Evolutionary conservation across 2,888 invertebrate species (phyloP).

Genomic region (Pantelozetes paolii): DNA sequence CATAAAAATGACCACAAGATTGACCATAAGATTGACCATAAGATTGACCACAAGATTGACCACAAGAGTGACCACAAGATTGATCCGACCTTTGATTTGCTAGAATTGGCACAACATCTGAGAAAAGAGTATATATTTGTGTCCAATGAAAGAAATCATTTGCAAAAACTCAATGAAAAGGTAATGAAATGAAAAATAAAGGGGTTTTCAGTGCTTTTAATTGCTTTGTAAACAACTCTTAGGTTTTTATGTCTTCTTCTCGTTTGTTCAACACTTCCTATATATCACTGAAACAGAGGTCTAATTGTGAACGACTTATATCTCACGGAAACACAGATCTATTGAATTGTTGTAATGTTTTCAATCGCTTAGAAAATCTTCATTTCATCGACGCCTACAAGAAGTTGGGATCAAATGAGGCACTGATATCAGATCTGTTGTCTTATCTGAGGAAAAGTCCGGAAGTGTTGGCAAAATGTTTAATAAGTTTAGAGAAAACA

Average conservation of each 20-base stretch:
- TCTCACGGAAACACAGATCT: slow-evolving; percentile 21
- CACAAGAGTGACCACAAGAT: too few species aligned
- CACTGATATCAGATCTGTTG: slow-evolving; percentile 66
- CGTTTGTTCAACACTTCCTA: background rate
- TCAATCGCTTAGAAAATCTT: slow-evolving; percentile 62
- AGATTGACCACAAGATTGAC: too few species aligned
- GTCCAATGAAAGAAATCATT: slow-evolving; percentile 72
- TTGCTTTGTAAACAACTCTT: background rate
- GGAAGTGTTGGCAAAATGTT: slow-evolving; percentile 64
- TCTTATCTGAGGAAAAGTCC: slow-evolving; percentile 66
- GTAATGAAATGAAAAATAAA: slow-evolving; percentile 47
- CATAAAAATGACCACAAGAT: background rate
- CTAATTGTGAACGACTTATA: slow-evolving; percentile 4
- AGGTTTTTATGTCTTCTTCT: background rate
- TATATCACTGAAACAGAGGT: background rate
- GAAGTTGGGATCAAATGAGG: slow-evolving; percentile 72
- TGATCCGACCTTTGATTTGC: slow-evolving; percentile 1
- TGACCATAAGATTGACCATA: too few species aligned
- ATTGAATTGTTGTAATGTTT: slow-evolving; percentile 54
- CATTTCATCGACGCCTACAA: slow-evolving; percentile 76
- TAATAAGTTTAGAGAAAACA: slow-evolving; percentile 63
- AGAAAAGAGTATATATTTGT: slow-evolving; percentile 82
- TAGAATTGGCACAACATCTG: slow-evolving; percentile 65
- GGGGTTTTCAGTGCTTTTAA: background rate
- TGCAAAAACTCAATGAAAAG: slow-evolving; percentile 53